A percentile compares a stretch with the other conserved stretches of the same genome.
Conservation (phyloP, 2,797 vertebrate genomes). For the Otus scops region DNA sequence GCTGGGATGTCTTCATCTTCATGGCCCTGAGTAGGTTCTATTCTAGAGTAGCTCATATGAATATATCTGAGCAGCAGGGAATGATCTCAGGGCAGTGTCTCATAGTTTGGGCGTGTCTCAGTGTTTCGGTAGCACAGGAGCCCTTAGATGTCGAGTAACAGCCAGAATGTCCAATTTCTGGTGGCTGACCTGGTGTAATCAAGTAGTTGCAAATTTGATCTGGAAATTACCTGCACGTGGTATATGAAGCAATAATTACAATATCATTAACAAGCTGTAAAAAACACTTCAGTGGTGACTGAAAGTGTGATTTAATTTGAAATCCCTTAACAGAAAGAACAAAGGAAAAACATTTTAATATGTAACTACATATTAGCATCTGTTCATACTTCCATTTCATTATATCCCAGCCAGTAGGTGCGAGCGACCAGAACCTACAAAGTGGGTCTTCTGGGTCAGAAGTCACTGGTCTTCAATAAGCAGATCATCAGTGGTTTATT, state of each 20-base stretch:
- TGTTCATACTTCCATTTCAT: background rate
- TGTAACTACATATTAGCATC: background rate
- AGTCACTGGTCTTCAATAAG: background rate
- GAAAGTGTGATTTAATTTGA: background rate
- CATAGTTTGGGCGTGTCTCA: fast-evolving
- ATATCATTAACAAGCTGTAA: background rate
- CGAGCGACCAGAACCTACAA: background rate
- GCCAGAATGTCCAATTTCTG: background rate
- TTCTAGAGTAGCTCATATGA: fast-evolving
- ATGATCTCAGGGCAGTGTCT: background rate
- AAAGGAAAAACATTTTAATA: background rate
- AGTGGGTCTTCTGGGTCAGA: background rate
- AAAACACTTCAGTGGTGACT: background rate
- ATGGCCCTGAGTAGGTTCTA: fast-evolving
- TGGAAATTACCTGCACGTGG: background rate
- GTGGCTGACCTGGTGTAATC: background rate
- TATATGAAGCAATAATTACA: background rate
- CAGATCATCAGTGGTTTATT: background rate
- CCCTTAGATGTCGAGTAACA: fast-evolving
- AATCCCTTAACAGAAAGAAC: background rate
- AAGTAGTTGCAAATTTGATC: background rate
- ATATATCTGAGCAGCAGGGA: too few relatives aligned
- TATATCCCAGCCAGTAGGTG: background rate
- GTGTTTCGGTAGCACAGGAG: background rate
- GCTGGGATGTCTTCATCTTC: background rate